Evolutionary conservation across 2,888 invertebrate species (phyloP).

Genomic region (Himalopsyche tibetana): DNA sequence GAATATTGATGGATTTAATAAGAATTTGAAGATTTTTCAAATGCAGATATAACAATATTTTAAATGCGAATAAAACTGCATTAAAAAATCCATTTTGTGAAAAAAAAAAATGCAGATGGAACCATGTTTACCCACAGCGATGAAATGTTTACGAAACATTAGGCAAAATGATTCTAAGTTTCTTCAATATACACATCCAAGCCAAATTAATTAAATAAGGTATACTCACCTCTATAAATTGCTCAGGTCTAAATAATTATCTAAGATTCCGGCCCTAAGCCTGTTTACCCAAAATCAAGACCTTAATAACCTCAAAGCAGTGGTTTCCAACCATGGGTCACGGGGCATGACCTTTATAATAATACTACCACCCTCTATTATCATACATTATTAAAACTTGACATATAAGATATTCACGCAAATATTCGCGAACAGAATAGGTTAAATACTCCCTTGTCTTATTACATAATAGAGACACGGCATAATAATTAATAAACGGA

Average conservation of each 20-base stretch:
- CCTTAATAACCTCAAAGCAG: slow-evolving; percentile 34
- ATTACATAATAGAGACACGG: no score
- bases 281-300: slow-evolving; percentile 34
- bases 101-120: no score
- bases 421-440: neutral
- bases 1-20: no score
- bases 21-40: no score
- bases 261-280: slow-evolving; percentile 12
- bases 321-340: slow-evolving; percentile 5
- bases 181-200: neutral
- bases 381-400: slow-evolving; percentile 25
- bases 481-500: no score
- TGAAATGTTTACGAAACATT: neutral
- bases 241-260: slow-evolving; percentile 27
- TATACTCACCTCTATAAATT: slow-evolving; percentile 29
- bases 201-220: slow-evolving; percentile 26
- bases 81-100: no score
- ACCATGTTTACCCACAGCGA: no score
- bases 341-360: slow-evolving; percentile 21
- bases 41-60: no score
- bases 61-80: no score
- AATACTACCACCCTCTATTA: neutral
- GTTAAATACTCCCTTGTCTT: neutral
- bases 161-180: neutral
- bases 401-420: neutral